Evolutionary conservation across 2,888 invertebrate genomes (phyloP).

Genomic region (Leptopilina myrica): DNA sequence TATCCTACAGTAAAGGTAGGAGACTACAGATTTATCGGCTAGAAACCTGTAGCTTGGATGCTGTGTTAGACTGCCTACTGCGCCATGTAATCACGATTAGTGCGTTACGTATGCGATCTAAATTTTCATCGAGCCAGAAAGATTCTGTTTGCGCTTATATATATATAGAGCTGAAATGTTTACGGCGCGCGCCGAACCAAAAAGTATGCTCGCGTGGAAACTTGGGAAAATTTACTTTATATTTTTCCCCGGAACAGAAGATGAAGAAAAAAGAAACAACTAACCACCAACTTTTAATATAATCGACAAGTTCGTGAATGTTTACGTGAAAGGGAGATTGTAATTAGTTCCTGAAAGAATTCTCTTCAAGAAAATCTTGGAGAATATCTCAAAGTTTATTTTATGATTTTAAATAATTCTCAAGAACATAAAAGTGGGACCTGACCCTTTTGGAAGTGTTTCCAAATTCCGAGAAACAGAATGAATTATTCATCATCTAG

Average conservation of each 20-base stretch:
- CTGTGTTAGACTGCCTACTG: conserved; percentile 12
- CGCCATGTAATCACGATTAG: conserved; percentile 45
- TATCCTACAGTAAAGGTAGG: conserved; percentile 55
- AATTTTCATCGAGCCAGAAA: conserved; percentile 43
- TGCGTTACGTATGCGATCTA: conserved; percentile 46
- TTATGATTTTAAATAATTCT: too few relatives aligned
- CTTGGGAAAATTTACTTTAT: conserved; percentile 24
- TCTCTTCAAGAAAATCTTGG: too few relatives aligned
- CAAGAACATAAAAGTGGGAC: too few relatives aligned
- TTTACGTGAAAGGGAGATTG: too few relatives aligned
- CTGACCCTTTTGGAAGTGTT: too few relatives aligned
- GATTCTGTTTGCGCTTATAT: conserved; percentile 1
- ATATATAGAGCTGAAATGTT: conserved; percentile 12
- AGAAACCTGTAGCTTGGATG: conserved; percentile 26
- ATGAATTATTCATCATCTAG: too few relatives aligned
- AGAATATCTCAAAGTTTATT: too few relatives aligned
- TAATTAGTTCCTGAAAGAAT: too few relatives aligned
- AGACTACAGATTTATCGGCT: conserved; percentile 50
- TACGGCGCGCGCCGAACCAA: conserved; percentile 25
- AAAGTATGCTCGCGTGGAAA: conserved; percentile 10
- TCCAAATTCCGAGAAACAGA: too few relatives aligned
- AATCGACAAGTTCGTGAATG: too few relatives aligned
- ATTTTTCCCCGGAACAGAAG: conserved; percentile 5
- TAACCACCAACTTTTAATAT: conserved; percentile 5
- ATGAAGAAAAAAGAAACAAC: neutral